A percentile compares a stretch with the other conserved stretches of the same genome.
These are phyloP conservation scores for Synergus umbraculus DNA, from an alignment of 2,888 invertebrate species.

Conservation along the genomic window DNA sequence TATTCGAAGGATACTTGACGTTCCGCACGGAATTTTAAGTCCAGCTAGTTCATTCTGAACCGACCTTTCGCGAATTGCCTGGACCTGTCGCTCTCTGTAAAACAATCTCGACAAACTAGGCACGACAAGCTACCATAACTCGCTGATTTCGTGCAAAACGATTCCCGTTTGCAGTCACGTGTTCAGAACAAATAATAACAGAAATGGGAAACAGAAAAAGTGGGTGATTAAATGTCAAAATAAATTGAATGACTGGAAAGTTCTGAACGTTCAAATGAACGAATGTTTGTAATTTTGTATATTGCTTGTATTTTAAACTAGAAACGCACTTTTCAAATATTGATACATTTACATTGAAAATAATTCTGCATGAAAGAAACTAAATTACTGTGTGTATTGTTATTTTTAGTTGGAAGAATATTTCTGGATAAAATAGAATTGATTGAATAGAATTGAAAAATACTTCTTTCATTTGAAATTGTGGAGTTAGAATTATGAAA, in stretches of 20 bases:
- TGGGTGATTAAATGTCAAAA: neutral
- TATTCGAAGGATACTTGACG: constrained; percentile 29
- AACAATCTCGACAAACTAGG: constrained; percentile 21
- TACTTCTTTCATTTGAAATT: too few species aligned
- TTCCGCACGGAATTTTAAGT: constrained; percentile 37
- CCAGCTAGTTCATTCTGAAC: constrained; percentile 34
- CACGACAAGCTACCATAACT: constrained; percentile 2
- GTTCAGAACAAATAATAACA: neutral
- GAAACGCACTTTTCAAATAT: too few species aligned
- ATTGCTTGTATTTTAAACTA: too few species aligned
- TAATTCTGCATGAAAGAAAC: too few species aligned
- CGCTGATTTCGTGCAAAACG: neutral
- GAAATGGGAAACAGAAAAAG: neutral
- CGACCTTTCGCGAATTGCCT: constrained; percentile 34
- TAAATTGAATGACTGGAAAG: neutral
- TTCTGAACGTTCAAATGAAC: too few species aligned
- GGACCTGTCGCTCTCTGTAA: constrained; percentile 11
- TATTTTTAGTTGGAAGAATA: too few species aligned
- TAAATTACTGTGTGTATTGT: too few species aligned
- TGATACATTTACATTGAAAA: too few species aligned
- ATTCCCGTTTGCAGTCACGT: neutral
- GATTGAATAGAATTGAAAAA: too few species aligned
- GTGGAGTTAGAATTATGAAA: too few species aligned
- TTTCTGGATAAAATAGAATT: too few species aligned
- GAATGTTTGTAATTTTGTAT: too few species aligned